phyloP scores from a whole-genome alignment of 2,113 vertebrate species.

The Genyomyrus donnyi region DNA sequence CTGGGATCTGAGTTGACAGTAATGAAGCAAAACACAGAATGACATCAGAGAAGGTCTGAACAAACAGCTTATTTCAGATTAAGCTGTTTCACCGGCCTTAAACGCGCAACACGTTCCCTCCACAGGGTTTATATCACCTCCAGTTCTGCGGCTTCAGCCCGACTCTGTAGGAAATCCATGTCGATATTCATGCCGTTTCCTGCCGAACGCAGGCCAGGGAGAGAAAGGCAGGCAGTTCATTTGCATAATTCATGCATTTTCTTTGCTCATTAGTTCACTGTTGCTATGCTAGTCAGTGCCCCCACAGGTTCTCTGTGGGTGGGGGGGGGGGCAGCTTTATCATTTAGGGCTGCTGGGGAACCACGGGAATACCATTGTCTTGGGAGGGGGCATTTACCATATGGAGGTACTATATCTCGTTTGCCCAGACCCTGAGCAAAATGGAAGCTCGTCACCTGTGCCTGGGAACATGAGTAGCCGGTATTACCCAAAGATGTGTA shows the following conservation, averaged over 20 bases:
- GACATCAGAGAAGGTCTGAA: neutral
- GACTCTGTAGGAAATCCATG: neutral
- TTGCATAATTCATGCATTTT: constrained; percentile 29
- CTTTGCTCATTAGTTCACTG: constrained; percentile 21
- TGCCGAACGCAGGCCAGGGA: constrained; percentile 2
- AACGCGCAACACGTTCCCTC: neutral
- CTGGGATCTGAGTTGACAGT: neutral
- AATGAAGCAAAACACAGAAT: neutral
- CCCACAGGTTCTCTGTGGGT: neutral
- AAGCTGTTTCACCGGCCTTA: neutral
- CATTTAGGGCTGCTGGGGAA: constrained; percentile 3
- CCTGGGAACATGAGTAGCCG: neutral
- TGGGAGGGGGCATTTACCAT: neutral
- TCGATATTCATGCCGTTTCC: constrained; percentile 7
- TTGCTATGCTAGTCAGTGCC: constrained; percentile 17
- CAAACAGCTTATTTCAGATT: neutral
- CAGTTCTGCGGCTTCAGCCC: neutral
- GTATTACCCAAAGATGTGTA: neutral
- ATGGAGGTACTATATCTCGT: neutral
- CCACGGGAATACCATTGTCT: neutral
- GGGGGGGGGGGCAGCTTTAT: neutral
- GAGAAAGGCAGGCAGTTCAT: constrained; percentile 18
- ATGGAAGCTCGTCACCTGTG: neutral
- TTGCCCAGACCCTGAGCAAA: neutral
- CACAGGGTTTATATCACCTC: neutral